A percentile compares a stretch with the other conserved stretches of the same genome.
These are phyloP conservation scores for Epizoanthus stellaris DNA, from an alignment of 92 coral and sea anemone species.

Conservation along the genomic window DNA sequence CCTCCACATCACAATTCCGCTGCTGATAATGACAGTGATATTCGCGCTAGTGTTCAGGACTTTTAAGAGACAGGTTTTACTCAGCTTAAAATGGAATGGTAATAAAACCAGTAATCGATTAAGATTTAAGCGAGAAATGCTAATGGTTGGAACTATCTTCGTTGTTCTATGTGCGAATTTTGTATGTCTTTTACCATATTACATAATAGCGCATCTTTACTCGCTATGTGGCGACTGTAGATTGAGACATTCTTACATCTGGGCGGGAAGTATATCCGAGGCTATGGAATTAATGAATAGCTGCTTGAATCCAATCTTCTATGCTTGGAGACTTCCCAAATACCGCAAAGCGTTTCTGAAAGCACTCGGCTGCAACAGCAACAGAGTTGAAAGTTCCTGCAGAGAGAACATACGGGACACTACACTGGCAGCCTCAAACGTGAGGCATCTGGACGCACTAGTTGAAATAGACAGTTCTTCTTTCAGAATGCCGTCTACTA, in stretches of 20 bases:
- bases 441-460: no score
- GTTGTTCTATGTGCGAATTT: slow-evolving; percentile 37
- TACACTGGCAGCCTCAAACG: no score
- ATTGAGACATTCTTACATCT: neutral
- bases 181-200: slow-evolving; percentile 55
- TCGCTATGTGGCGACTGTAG: slow-evolving; percentile 38
- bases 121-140: slow-evolving; percentile 39
- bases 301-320: slow-evolving; percentile 54
- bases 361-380: no score
- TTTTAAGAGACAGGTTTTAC: slow-evolving; percentile 5
- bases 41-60: slow-evolving; percentile 41
- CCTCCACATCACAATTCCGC: slow-evolving; percentile 52
- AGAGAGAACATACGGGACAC: no score
- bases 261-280: slow-evolving; percentile 48
- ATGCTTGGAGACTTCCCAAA: slow-evolving; percentile 58
- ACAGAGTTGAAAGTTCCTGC: no score
- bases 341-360: slow-evolving; percentile 44
- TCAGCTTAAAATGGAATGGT: neutral
- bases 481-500: no score
- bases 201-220: slow-evolving; percentile 41
- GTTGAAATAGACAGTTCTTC: no score
- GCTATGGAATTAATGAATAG: slow-evolving; percentile 65
- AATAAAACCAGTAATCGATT: neutral
- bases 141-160: slow-evolving; percentile 43
- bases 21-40: slow-evolving; percentile 26